Base-by-base conservation (phyloP, 2,113 vertebrate species). In the Alethe diademata region DNA sequence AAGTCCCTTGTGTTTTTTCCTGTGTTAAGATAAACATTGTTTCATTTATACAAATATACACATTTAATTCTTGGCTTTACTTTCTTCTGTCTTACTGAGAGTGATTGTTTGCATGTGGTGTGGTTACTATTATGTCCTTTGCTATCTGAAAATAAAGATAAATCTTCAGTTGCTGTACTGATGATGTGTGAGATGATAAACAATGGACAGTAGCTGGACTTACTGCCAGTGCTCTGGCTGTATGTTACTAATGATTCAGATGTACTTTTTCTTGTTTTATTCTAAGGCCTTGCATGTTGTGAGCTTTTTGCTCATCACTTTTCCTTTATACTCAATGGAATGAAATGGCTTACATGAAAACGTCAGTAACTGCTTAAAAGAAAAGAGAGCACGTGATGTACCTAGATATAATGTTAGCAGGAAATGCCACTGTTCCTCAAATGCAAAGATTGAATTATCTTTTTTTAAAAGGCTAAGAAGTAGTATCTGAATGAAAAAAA, bases 101-200 rank as follows among this genome's bases (percentile, higher is more conserved):
- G 28, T 88, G 88, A 92, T 80, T 1, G 5, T 51, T 93, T 93
- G 51, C 31, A 22, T 86, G 57, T 90, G 78, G 50, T 85, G 22
- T 26, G 31, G 25, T 92, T 92, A 67, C 61, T 90, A 54, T 66
- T 56, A 47, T 0, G 3, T 93, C 67, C 47, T 88, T 88, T 75
- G n/a, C 71, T 72, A 53, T 95, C 78, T 90, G 53, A 75, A 92
- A 67, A 48, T 90, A 81, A 64, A 87, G 90, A 89, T 92, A 83
- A 78, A 86, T 93, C 64, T 87, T 70, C 20, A 53, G 42, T 78
- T 76, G 38, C 78, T 88, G 40, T 83, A 62, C 72, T 90, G 67
- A 72, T 94, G 64, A 75, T 94, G 31, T 85, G 85, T 64, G 64
- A 74, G 57, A 42, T 90, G 54, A 61, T 70, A 82, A 92, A 88